These are phyloP conservation scores for Glyphotaelius pellucidus DNA, from an alignment of 2,888 invertebrate genomes.

Conservation along the genomic window DNA sequence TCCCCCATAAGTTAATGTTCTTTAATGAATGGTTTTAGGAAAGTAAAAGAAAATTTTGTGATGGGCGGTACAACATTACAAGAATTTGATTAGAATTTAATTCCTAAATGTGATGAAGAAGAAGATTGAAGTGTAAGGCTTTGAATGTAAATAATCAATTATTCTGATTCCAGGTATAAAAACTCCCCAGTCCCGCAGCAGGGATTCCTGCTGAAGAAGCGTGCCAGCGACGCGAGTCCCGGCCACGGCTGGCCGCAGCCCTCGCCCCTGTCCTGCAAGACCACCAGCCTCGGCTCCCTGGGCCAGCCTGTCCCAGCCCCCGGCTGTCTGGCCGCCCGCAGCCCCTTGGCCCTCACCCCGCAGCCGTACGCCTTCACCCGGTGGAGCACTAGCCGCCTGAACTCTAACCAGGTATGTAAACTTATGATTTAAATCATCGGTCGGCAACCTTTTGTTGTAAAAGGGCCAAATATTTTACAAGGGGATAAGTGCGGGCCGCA, in stretches of 20 bases:
- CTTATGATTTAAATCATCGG: too few relatives aligned
- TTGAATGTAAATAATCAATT: not conserved
- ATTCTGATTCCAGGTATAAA: conserved; percentile 73
- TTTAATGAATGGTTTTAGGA: too few relatives aligned
- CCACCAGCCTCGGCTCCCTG: conserved; percentile 89
- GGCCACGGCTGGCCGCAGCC: conserved; percentile 76
- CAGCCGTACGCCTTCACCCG: conserved; percentile 75
- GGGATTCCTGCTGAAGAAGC: conserved; percentile 89
- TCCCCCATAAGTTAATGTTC: too few relatives aligned
- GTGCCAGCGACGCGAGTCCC: conserved; percentile 81
- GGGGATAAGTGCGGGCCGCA: too few relatives aligned
- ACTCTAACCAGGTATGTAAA: conserved; percentile 79
- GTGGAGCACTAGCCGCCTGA: conserved; percentile 87
- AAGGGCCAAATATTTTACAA: too few relatives aligned
- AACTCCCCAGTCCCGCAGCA: conserved; percentile 86
- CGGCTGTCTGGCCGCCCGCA: conserved; percentile 74
- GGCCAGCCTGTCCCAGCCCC: conserved; percentile 75
- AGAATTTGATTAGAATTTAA: too few relatives aligned
- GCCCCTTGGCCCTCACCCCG: conserved; percentile 61
- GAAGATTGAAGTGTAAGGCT: too few relatives aligned
- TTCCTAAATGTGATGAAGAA: too few relatives aligned
- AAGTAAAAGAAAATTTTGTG: too few relatives aligned
- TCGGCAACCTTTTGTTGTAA: too few relatives aligned
- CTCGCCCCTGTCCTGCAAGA: conserved; percentile 87
- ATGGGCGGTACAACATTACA: too few relatives aligned